phyloP scores from a whole-genome alignment of 2,888 invertebrate genomes.

The Epistrophella euchroma region DNA sequence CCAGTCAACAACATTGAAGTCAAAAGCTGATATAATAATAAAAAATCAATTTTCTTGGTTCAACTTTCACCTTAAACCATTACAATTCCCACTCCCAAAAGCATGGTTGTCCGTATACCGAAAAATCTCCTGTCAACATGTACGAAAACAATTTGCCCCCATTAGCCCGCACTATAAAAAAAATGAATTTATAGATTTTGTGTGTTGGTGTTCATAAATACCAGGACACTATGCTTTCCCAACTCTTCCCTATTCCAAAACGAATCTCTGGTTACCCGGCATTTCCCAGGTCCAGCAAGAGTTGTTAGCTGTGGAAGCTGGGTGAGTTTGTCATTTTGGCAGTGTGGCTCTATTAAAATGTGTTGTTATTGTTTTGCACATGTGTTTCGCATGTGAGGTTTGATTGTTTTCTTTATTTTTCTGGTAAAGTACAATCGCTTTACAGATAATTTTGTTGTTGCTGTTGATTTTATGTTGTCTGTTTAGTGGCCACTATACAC shows the following conservation, averaged over 20 bases:
- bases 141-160: conserved; percentile 71
- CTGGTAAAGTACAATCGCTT: conserved; percentile 33
- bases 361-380: conserved; percentile 56
- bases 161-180: conserved; percentile 50
- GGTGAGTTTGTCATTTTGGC: conserved; percentile 54
- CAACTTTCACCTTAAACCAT: conserved; percentile 10
- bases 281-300: not conserved
- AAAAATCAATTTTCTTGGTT: conserved; percentile 22
- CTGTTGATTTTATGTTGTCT: conserved; percentile 31
- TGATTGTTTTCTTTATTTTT: conserved; percentile 30
- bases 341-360: conserved; percentile 57
- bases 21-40: conserved; percentile 5
- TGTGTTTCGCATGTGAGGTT: conserved; percentile 45
- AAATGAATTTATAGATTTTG: conserved; percentile 64
- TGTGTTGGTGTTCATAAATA: conserved; percentile 16
- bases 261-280: conserved; percentile 3
- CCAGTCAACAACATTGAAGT: not conserved
- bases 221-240: not conserved
- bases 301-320: not conserved
- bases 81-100: not conserved
- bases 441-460: conserved; percentile 40
- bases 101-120: conserved; percentile 2
- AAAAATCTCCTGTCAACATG: conserved; percentile 48
- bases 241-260: conserved; percentile 14
- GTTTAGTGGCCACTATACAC: conserved; percentile 1